Percentiles rank a stretch among this genome's conserved stretches.
phyloP scores from a whole-genome alignment of 1,140 invertebrate genomes.

The Cephus cinctus region DNA sequence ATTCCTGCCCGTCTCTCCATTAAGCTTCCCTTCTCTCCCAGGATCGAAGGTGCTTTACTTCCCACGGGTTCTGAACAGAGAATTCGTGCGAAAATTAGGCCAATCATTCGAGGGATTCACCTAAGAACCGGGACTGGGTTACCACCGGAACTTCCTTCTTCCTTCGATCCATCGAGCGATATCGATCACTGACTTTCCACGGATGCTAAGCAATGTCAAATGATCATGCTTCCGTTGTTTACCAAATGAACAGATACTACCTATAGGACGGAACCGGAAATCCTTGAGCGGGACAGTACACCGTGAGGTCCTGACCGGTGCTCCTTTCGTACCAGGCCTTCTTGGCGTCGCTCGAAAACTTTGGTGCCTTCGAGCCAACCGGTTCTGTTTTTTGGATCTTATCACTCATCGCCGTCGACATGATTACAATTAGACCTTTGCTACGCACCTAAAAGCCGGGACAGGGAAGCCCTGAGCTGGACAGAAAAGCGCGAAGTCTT shows the following conservation, averaged over 20 bases:
- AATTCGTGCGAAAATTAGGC: too few relatives aligned
- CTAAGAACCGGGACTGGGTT: conserved; percentile 54
- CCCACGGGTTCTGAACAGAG: conserved; percentile 67
- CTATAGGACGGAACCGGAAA: conserved; percentile 65
- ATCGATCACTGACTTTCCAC: conserved; percentile 59
- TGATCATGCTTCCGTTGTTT: too few relatives aligned
- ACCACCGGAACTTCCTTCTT: conserved; percentile 58
- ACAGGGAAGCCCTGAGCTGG: conserved; percentile 54
- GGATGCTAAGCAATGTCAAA: conserved; percentile 53
- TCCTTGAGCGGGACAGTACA: conserved; percentile 66
- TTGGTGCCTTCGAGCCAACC: conserved; percentile 63
- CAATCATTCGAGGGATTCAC: conserved; percentile 27
- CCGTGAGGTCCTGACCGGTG: conserved; percentile 39
- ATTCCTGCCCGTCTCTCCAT: conserved; percentile 54
- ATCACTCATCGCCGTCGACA: too few relatives aligned
- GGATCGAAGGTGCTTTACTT: conserved; percentile 69
- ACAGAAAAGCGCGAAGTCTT: conserved; percentile 13
- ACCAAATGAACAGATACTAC: too few relatives aligned
- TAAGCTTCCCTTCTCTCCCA: conserved; percentile 56
- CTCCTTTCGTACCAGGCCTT: conserved; percentile 41
- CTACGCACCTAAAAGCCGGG: conserved; percentile 66
- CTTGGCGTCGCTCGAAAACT: conserved; percentile 60
- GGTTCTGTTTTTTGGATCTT: conserved; percentile 54
- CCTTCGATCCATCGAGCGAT: conserved; percentile 52
- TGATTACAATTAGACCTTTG: neutral